Evolutionary conservation across 1,140 invertebrate genomes (phyloP).

Genomic region (Drosophila asahinai): DNA sequence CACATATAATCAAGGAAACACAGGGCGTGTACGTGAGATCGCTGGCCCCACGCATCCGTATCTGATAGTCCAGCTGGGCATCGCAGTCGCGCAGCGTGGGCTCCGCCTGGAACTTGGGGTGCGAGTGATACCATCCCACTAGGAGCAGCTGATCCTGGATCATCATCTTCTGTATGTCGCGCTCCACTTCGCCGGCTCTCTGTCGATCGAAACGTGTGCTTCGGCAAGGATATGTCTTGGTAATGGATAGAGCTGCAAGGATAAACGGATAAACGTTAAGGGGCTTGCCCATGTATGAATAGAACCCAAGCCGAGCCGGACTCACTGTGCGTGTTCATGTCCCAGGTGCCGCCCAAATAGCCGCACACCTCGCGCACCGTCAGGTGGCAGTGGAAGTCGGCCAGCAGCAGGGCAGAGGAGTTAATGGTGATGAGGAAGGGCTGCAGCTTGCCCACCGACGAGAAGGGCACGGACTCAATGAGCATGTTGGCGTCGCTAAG

Average conservation of each 20-base stretch:
- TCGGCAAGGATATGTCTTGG: slow-evolving; percentile 95
- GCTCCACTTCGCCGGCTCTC: slow-evolving; percentile 90
- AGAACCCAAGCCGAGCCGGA: slow-evolving; percentile 57
- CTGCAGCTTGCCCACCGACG: slow-evolving; percentile 94
- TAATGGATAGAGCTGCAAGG: slow-evolving; percentile 92
- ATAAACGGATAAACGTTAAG: neutral
- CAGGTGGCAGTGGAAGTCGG: slow-evolving; percentile 97
- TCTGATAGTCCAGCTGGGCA: slow-evolving; percentile 97
- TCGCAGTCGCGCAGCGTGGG: slow-evolving; percentile 96
- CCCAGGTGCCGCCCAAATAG: slow-evolving; percentile 97
- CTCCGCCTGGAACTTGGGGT: slow-evolving; percentile 94
- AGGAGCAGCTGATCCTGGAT: slow-evolving; percentile 92
- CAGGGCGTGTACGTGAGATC: slow-evolving; percentile 96
- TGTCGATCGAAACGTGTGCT: slow-evolving; percentile 92
- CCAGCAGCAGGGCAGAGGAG: slow-evolving; percentile 94
- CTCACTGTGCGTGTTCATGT: slow-evolving; percentile 96
- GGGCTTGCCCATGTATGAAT: neutral
- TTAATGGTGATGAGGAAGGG: slow-evolving; percentile 96
- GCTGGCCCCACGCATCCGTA: slow-evolving; percentile 95
- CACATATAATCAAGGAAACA: slow-evolving; percentile 96
- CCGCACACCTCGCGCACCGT: slow-evolving; percentile 96
- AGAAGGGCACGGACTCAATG: slow-evolving; percentile 95
- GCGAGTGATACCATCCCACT: slow-evolving; percentile 99
- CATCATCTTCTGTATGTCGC: slow-evolving; percentile 93
- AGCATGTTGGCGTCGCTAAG: slow-evolving; percentile 94